phyloP scores from a whole-genome alignment of 2,797 vertebrate genomes.

The Kryptopterus vitreolus region DNA sequence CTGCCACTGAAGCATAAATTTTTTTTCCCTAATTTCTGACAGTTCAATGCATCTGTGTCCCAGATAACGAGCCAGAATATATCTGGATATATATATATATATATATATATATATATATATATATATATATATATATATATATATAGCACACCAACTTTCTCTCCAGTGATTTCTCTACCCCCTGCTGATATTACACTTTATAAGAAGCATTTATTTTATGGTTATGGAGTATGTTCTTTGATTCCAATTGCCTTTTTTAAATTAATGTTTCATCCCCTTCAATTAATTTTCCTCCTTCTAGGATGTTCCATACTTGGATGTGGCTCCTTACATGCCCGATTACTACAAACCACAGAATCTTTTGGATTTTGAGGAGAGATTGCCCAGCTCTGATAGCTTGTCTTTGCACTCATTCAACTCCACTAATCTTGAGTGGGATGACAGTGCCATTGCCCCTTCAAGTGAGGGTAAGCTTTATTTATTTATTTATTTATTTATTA shows the following conservation, averaged over 20 bases:
- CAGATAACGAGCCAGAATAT: too few relatives aligned
- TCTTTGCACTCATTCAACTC: constrained; percentile 98
- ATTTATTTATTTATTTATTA: too few relatives aligned
- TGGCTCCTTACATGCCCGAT: constrained; percentile 98
- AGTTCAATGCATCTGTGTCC: neutral
- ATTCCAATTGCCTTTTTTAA: neutral
- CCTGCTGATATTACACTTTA: neutral
- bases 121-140: too few relatives aligned
- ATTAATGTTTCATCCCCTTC: neutral
- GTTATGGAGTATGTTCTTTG: neutral
- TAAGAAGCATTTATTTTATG: neutral
- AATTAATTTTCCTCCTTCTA: constrained; percentile 55
- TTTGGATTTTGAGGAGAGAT: constrained; percentile 94
- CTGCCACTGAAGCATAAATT: neutral
- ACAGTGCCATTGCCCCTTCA: constrained; percentile 96
- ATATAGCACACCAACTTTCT: too few relatives aligned
- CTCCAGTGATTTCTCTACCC: neutral
- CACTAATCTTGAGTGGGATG: constrained; percentile 98
- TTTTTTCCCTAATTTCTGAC: neutral
- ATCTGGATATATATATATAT: too few relatives aligned
- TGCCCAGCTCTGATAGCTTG: constrained; percentile 94
- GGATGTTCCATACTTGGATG: constrained; percentile 94
- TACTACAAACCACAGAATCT: constrained; percentile 98
- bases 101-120: too few relatives aligned
- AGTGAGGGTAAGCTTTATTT: constrained; percentile 85